These are phyloP conservation scores for Thera obeliscata DNA, from an alignment of 2,888 invertebrate genomes.

Conservation along the genomic window DNA sequence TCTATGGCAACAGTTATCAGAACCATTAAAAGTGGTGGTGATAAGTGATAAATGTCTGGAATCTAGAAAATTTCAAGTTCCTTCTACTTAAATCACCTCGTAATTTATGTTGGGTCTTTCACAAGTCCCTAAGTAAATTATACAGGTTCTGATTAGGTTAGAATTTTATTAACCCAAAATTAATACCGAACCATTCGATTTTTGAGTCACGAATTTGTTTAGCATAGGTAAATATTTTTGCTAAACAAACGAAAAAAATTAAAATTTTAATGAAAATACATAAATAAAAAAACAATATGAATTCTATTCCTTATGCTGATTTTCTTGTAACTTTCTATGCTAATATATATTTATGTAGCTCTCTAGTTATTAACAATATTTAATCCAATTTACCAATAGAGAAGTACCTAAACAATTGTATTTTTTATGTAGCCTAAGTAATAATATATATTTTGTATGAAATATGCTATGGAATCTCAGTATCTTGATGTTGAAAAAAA, in stretches of 20 bases:
- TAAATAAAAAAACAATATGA: constrained; percentile 14
- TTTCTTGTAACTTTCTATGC: constrained; percentile 15
- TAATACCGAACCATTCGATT: constrained; percentile 66
- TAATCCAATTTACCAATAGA: constrained; percentile 52
- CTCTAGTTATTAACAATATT: constrained; percentile 54
- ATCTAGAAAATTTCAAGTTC: constrained; percentile 69
- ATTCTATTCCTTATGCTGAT: constrained; percentile 24
- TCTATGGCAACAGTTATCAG: constrained; percentile 77
- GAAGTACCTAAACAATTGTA: constrained; percentile 64
- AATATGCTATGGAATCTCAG: constrained; percentile 74
- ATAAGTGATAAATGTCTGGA: constrained; percentile 74
- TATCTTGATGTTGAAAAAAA: constrained; percentile 62
- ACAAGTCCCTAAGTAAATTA: constrained; percentile 79
- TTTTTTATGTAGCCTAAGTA: constrained; percentile 51
- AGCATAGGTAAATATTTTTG: constrained; percentile 48
- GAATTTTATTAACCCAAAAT: constrained; percentile 55
- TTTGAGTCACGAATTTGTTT: constrained; percentile 63
- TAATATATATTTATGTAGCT: constrained; percentile 50
- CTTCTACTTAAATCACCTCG: constrained; percentile 85
- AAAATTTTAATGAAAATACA: constrained; percentile 24
- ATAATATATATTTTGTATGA: constrained; percentile 48
- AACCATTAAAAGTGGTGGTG: constrained; percentile 77
- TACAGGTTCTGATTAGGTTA: constrained; percentile 85
- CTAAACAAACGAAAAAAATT: constrained; percentile 46
- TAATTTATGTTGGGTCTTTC: constrained; percentile 78